Conservation (phyloP, 2,113 vertebrate species). For the Terrapene triunguis region DNA sequence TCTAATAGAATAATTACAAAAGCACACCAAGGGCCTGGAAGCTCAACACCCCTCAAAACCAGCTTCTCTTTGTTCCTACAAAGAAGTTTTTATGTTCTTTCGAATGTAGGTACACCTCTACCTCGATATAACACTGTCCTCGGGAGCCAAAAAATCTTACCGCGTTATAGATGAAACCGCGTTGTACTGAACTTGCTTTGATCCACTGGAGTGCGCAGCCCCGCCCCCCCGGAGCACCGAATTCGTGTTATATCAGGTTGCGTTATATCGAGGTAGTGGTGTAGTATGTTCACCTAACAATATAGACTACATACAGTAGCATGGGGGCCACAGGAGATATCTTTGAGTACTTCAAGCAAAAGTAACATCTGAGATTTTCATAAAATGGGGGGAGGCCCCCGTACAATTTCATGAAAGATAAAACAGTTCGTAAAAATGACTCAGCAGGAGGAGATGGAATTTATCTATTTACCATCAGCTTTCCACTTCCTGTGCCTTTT, state of each 20-base stretch:
- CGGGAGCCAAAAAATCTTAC: too few relatives aligned
- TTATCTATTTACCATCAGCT: fast-evolving
- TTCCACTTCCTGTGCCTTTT: not conserved
- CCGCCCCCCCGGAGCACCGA: too few relatives aligned
- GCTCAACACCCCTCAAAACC: not conserved
- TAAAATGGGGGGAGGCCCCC: not conserved
- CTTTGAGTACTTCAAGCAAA: not conserved
- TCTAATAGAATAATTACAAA: not conserved
- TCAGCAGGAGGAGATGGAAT: not conserved
- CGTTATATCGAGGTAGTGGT: too few relatives aligned
- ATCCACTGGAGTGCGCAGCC: too few relatives aligned
- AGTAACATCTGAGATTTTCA: not conserved
- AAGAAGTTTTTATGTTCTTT: not conserved
- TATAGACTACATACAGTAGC: not conserved
- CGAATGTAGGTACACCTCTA: not conserved
- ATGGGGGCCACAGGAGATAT: not conserved
- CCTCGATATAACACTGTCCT: too few relatives aligned
- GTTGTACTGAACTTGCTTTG: too few relatives aligned
- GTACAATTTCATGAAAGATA: not conserved
- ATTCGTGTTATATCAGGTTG: too few relatives aligned
- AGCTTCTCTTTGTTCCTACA: not conserved
- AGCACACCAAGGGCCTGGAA: not conserved
- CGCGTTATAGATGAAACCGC: too few relatives aligned
- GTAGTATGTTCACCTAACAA: not conserved
- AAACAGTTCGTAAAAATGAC: not conserved